Evolutionary conservation across 2,113 vertebrate genomes (phyloP), one percentile per base, ranked within the genome.

Genomic region (Actenoides hombroni): DNA sequence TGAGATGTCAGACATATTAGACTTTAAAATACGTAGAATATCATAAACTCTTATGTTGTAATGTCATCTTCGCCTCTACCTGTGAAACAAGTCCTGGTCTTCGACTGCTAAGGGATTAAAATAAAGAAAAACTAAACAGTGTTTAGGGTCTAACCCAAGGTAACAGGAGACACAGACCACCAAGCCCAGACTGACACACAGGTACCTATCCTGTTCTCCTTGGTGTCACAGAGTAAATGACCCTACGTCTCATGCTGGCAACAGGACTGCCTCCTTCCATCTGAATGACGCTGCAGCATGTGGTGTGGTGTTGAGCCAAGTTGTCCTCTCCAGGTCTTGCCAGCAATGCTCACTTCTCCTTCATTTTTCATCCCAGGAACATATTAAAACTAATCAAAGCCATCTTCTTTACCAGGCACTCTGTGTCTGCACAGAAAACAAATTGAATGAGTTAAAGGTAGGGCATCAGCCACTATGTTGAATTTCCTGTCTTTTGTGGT

Each of bases 401-500:
- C 3, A 6, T 42, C n/a, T 89, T 37, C 31, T 88, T 92, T 35
- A 86, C 21, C 39, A 81, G 35, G n/a, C 40, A 24, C 35, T 51
- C 25, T 8, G 28, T 48, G 65, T 67, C 70, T 69, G 17, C 0
- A 4, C 33, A 83, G 57, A 54, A 39, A 51, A 90, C 64, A 40
- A 65, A 42, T 24, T 0, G 42, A 90, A 83, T 33, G 31, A 86
- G 31, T 59, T 90, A 88, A 94, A 93, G 83, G 49, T 64, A 94
- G 61, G 57, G 49, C 65, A 84, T 44, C 1, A 2, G 74, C 65
- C 28, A 42, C 3, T n/a, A 28, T 35, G 81, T 12, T 85, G 81
- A 79, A 89, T 94, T 94, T 96, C 92, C 95, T 94, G 65, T 86
- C 86, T 70, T 96, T 94, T 91, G 61, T 88, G 53, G 73, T 90